Conservation (phyloP, 2,797 vertebrate species). For the Sebastes aleutianus region DNA sequence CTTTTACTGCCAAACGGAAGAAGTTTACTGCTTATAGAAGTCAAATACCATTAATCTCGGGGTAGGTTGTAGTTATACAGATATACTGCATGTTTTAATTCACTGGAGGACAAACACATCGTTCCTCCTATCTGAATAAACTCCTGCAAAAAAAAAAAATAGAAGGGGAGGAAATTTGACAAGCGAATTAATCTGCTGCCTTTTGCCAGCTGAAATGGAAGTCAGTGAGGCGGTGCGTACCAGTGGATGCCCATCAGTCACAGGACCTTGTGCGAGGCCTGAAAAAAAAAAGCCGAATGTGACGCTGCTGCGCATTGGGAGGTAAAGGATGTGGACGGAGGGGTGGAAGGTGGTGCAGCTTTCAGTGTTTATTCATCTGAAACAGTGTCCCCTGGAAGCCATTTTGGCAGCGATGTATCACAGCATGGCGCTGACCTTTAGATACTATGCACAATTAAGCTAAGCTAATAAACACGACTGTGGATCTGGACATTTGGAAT, state of each 20-base stretch:
- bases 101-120: slow-evolving; percentile 65
- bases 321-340: slow-evolving; percentile 43
- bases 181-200: slow-evolving; percentile 68
- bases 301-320: slow-evolving; percentile 35
- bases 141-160: slow-evolving; percentile 22
- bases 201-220: slow-evolving; percentile 67
- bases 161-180: slow-evolving; percentile 9
- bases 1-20: slow-evolving; percentile 58
- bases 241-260: slow-evolving; percentile 67
- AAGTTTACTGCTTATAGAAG: slow-evolving; percentile 68
- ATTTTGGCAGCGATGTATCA: slow-evolving; percentile 70
- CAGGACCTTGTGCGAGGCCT: slow-evolving; percentile 43
- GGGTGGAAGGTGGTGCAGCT: slow-evolving; percentile 51
- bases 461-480: slow-evolving; percentile 69
- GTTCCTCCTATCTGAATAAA: slow-evolving; percentile 63
- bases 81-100: slow-evolving; percentile 70
- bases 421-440: slow-evolving; percentile 75
- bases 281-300: slow-evolving; percentile 31
- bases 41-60: slow-evolving; percentile 64
- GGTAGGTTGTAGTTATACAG: slow-evolving; percentile 50
- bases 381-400: slow-evolving; percentile 70
- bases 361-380: slow-evolving; percentile 74
- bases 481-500: slow-evolving; percentile 36
- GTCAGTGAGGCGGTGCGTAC: slow-evolving; percentile 58
- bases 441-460: slow-evolving; percentile 73